Percentiles rank a stretch among this genome's conserved stretches.
Evolutionary conservation across 2,888 invertebrate genomes (phyloP).

Genomic region (Volucella inanis): DNA sequence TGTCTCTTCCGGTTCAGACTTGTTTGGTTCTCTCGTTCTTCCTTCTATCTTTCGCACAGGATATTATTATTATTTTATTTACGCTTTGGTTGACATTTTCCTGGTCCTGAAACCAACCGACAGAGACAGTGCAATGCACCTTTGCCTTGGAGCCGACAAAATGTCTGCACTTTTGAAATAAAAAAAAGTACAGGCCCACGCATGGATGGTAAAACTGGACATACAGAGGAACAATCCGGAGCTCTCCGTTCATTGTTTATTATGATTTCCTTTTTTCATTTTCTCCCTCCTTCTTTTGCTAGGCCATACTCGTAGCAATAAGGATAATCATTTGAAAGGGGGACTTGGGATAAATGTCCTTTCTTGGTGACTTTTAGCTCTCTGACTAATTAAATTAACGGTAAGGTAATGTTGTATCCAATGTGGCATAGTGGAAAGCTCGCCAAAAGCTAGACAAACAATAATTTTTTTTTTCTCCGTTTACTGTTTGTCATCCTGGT

Average conservation of each 20-base stretch:
- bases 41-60: constrained; percentile 19
- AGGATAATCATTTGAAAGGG: background rate
- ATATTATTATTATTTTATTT: constrained; percentile 63
- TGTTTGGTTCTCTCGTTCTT: constrained; percentile 25
- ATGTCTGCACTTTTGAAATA: constrained; percentile 17
- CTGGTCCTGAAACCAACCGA: constrained; percentile 1
- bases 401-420: constrained; percentile 1
- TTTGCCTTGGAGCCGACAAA: constrained; percentile 29
- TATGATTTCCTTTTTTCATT: constrained; percentile 47
- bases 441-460: constrained; percentile 18
- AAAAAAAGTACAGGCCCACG: background rate
- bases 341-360: constrained; percentile 12
- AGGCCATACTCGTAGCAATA: background rate
- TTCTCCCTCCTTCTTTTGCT: constrained; percentile 14
- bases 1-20: constrained; percentile 55
- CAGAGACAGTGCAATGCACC: constrained; percentile 44
- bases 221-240: background rate
- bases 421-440: constrained; percentile 7
- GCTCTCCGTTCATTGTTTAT: constrained; percentile 34
- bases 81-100: constrained; percentile 61
- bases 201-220: constrained; percentile 4
- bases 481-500: background rate
- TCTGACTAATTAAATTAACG: constrained; percentile 54
- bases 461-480: constrained; percentile 30
- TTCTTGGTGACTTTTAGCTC: constrained; percentile 12